Percentiles rank a stretch among this genome's conserved stretches.
Conservation (phyloP, 2,113 vertebrate species). For the Spea multiplicata region DNA sequence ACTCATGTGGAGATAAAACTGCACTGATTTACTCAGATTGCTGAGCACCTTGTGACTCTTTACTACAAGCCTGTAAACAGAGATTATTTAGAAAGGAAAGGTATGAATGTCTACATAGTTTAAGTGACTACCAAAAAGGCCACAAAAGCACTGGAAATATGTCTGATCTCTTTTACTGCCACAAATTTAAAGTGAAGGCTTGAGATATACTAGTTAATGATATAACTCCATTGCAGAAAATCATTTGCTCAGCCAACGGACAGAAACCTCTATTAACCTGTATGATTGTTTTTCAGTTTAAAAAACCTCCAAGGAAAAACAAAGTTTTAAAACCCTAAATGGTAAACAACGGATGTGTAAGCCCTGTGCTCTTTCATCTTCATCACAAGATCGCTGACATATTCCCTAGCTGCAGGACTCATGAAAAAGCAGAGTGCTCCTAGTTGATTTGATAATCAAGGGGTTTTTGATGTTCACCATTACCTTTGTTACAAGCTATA, state of each 20-base stretch:
- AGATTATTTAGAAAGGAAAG: neutral
- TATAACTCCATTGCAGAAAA: neutral
- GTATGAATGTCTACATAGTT: neutral
- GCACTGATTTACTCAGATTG: too few species aligned
- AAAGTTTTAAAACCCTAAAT: neutral
- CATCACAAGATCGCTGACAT: neutral
- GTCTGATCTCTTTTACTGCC: neutral
- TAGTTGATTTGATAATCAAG: too few species aligned
- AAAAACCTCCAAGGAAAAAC: conserved; percentile 5
- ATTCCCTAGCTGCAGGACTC: neutral
- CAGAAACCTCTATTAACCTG: neutral
- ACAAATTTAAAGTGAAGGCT: neutral
- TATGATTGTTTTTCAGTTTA: conserved; percentile 11
- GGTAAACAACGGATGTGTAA: neutral
- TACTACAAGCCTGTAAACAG: neutral
- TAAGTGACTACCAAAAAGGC: neutral
- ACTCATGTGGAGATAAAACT: too few species aligned
- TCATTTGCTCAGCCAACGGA: neutral
- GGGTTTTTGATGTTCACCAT: too few species aligned
- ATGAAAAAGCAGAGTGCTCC: too few species aligned
- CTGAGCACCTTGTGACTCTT: too few species aligned
- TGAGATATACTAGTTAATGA: neutral
- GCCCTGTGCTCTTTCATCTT: neutral
- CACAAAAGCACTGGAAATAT: neutral
- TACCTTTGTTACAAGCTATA: too few species aligned